Base-by-base conservation (phyloP, 2,888 invertebrate species). In the Strigamia crassipes region DNA sequence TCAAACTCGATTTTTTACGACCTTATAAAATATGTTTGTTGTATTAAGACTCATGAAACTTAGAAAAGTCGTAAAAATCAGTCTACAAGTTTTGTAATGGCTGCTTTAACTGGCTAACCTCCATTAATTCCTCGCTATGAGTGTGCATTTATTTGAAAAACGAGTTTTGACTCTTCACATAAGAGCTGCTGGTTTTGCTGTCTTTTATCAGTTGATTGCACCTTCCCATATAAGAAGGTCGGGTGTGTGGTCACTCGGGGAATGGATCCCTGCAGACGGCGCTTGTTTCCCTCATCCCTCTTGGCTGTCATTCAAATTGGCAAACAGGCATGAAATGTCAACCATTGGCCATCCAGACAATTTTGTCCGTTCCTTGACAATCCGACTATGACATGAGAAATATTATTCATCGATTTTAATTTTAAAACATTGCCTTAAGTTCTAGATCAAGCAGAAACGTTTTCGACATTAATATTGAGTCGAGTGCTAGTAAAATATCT, bases 131-230 rank as follows among this genome's bases (percentile, higher is more conserved):
- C 3, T 21, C 13, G 61, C 61, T 18, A 18, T 66, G 23, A 66
- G 61, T 66, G 61, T 66, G 23, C 61, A 66, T 66, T 66, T 66
- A 66, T 66, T 66, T 66, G 61, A 66, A 66, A 66, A 66, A 66
- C 61, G 61, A 23, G 61, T 66, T n/a, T 15, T 66, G 61, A 66
- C 61, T n/a, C 21, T 66, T 21, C 18, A 18, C 18, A 12, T 66
- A 66, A 66, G 61, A 66, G 61, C 61, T 21, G 8, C 61, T 66
- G 61, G 61, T 66, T 66, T 66, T 66, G 18, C 61, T 21, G 61
- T 66, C 61, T 66, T 66, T 66, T 66, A 66, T 66, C 61, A 66
- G 61, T 21, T 23, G 61, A 66, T 66, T 66, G 61, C 61, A 66
- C 61, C 61, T 66, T 66, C 18, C 21, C 61, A 12, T 12, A 12